Evolutionary conservation across 2,113 vertebrate genomes (phyloP).

Genomic region (Neolamprologus hecqui): DNA sequence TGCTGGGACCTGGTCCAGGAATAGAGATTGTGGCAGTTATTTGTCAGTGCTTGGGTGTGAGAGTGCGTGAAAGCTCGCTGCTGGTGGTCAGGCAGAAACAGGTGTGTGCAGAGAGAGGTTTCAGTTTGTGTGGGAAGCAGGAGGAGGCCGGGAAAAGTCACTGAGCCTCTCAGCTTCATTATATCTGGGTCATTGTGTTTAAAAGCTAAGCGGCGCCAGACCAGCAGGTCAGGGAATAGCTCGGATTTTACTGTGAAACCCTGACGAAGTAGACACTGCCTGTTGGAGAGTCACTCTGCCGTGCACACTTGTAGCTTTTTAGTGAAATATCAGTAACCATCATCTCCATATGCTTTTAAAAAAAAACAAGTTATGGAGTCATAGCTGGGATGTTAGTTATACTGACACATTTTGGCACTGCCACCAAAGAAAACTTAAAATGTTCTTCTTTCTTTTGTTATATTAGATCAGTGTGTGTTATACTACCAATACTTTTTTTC

Average conservation of each 20-base stretch:
- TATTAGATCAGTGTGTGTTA: background rate
- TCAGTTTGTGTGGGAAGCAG: background rate
- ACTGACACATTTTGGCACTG: background rate
- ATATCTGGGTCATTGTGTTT: background rate
- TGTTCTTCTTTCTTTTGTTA: background rate
- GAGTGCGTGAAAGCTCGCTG: background rate
- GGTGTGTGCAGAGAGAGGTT: background rate
- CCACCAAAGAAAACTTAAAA: background rate
- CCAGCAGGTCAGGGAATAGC: background rate
- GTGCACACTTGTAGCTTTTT: background rate
- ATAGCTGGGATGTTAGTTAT: background rate
- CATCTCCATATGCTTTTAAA: too few relatives aligned
- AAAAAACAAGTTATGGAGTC: accelerated
- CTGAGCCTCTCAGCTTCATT: background rate
- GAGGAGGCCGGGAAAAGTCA: background rate
- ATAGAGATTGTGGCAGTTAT: background rate
- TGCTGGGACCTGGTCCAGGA: background rate
- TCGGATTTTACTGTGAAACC: background rate
- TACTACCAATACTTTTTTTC: background rate
- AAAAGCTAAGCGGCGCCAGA: background rate
- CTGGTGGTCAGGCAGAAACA: background rate
- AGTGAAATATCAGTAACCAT: background rate
- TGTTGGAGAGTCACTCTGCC: background rate
- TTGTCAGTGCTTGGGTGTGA: background rate
- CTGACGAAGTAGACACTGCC: background rate